Base-by-base conservation (phyloP, 1,140 invertebrate species). In the Temnothorax nylanderi region DNA sequence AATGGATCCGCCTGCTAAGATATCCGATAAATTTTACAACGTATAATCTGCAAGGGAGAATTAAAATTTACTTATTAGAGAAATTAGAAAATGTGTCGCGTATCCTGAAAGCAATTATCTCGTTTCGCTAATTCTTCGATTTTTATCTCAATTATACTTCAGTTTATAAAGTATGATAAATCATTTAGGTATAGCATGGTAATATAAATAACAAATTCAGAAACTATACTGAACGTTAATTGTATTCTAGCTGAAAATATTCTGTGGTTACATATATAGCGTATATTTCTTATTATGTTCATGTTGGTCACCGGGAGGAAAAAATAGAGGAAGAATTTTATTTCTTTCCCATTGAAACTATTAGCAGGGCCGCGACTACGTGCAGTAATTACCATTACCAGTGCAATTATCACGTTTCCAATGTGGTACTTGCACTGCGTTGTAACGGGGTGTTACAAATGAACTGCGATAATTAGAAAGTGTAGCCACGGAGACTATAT, bases 381-480 rank as follows among this genome's bases (percentile, higher is more conserved):
- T 58, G 21, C 16, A 75, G 60, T 44, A 89, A 90, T 90, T 90
- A 90, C 78, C 74, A 86, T 89, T 90, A 78, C 51, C 26, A 49
- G 65, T 34, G 54, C 56, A 87, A 87, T 87, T 89, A 89, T 90
- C 85, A 44, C 72, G 47, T 51, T 85, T 60, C 37, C 58, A 49
- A 13, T 49, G 44, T 56, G 26, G 44, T 72, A 13, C 71, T 49
- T 69, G 32, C 13, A 11, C 21, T 32, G 8, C 47, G 21, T 74
- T 58, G 47, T 82, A 86, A 89, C 86, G 69, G 51, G 13, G 65
- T 75, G 54, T 84, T 89, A 71, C 88, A 81, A 87, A 80, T 87
- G 74, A 89, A 81, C 49, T 62, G 86, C 80, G 71, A 87, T 90
- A 89, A 90, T 90, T 90, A 78, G 89, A 90, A 90, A 90, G 88